Conservation (phyloP, 2,797 vertebrate genomes). For the Amblyopsis hoosieri region DNA sequence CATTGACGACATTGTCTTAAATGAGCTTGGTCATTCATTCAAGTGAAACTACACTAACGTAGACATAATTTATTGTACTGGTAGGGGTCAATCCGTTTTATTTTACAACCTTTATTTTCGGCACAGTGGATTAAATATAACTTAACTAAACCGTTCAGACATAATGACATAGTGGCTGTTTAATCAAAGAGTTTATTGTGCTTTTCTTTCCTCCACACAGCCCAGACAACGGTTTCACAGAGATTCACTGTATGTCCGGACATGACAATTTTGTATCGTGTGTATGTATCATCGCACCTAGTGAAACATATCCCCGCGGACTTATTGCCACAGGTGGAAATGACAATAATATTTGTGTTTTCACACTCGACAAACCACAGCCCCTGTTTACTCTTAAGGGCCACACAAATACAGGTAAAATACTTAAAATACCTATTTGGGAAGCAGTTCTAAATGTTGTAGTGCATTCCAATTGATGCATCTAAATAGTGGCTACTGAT, state of each 20-base stretch:
- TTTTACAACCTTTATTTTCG: too few relatives aligned
- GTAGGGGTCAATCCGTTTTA: not conserved
- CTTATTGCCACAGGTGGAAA: constrained; percentile 95
- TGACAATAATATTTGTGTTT: constrained; percentile 94
- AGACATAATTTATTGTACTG: not conserved
- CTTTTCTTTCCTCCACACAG: constrained; percentile 60
- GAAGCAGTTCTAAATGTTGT: not conserved
- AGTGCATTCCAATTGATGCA: not conserved
- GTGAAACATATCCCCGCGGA: constrained; percentile 89
- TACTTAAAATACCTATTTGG: not conserved
- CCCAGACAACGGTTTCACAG: constrained; percentile 85
- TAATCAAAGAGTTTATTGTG: not conserved
- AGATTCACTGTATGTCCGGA: constrained; percentile 93
- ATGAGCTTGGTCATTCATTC: constrained; percentile 56
- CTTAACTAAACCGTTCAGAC: too few relatives aligned
- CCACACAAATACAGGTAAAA: constrained; percentile 92
- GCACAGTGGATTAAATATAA: too few relatives aligned
- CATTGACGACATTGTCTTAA: not conserved
- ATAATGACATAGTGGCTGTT: too few relatives aligned
- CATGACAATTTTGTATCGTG: constrained; percentile 96
- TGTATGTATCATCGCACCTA: constrained; percentile 92
- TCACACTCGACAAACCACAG: constrained; percentile 84
- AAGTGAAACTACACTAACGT: not conserved
- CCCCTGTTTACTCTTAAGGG: constrained; percentile 90
- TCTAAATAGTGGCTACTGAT: not conserved